A percentile compares a stretch with the other conserved stretches of the same genome.
Conservation (phyloP, 2,113 vertebrate species). For the Myiopsitta monachus region DNA sequence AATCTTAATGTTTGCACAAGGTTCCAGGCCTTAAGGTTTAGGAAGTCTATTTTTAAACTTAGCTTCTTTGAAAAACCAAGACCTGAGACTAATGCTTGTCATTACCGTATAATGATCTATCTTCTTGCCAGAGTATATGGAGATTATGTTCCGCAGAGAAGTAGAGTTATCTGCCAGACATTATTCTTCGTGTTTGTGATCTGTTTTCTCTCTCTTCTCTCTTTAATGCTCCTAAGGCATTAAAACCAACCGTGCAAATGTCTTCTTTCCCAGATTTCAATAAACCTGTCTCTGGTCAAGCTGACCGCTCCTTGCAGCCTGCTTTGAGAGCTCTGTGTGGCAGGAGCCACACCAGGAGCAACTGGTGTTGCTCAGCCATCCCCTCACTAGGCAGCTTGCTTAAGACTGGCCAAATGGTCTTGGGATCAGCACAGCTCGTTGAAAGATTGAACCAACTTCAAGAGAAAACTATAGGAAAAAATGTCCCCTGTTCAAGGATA, state of each 20-base stretch:
- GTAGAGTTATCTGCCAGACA: slow-evolving; percentile 19
- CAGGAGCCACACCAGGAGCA: neutral
- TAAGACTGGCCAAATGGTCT: neutral
- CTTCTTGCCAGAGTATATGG: slow-evolving; percentile 27
- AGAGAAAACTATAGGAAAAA: neutral
- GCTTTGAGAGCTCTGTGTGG: accelerated
- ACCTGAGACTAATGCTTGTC: neutral
- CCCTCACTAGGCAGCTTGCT: neutral
- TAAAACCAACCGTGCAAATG: neutral
- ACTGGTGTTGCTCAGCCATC: neutral
- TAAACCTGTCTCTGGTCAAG: neutral
- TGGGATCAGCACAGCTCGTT: neutral
- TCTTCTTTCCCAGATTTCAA: neutral
- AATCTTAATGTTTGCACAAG: slow-evolving; percentile 6
- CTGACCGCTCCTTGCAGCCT: neutral
- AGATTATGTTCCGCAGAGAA: slow-evolving; percentile 1
- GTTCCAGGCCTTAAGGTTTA: neutral
- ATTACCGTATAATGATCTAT: slow-evolving; percentile 26
- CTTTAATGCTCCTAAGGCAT: neutral
- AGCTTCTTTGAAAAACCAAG: neutral
- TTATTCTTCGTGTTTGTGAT: slow-evolving; percentile 25
- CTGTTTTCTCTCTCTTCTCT: slow-evolving; percentile 43
- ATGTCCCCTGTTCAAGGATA: neutral
- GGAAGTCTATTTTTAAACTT: slow-evolving; percentile 53
- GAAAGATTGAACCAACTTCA: neutral